phyloP scores from a whole-genome alignment of 2,888 invertebrate species.

The Eilema sororculum region DNA sequence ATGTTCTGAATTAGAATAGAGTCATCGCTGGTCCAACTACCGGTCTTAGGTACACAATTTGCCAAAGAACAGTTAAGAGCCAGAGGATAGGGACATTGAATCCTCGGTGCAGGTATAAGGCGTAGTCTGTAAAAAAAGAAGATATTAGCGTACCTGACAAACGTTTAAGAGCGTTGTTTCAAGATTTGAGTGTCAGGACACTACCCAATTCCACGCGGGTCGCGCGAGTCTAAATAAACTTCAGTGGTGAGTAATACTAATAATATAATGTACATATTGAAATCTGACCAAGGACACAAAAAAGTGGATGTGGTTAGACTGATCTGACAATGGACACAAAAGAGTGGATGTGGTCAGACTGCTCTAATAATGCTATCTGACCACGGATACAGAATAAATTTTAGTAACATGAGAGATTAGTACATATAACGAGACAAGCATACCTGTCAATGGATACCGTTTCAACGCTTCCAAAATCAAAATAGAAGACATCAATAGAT shows the following conservation, averaged over 20 bases:
- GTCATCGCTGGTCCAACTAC: slow-evolving; percentile 85
- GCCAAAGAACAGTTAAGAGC: slow-evolving; percentile 88
- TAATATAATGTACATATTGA: no score
- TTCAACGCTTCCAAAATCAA: slow-evolving; percentile 89
- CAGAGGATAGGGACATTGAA: slow-evolving; percentile 79
- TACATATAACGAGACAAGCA: slow-evolving; percentile 39
- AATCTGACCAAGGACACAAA: no score
- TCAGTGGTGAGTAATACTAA: no score
- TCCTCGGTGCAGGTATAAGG: slow-evolving; percentile 74
- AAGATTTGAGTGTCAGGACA: no score
- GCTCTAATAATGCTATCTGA: no score
- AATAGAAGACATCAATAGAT: slow-evolving; percentile 85
- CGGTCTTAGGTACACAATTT: slow-evolving; percentile 83
- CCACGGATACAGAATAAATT: no score
- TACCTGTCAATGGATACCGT: slow-evolving; percentile 81
- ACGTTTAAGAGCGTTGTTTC: no score
- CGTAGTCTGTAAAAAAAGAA: slow-evolving; percentile 73
- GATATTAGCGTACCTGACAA: not conserved
- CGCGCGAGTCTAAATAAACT: no score
- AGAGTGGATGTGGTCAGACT: no score
- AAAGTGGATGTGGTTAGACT: no score
- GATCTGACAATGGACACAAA: no score
- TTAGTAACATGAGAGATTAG: not conserved
- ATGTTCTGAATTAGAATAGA: slow-evolving; percentile 86
- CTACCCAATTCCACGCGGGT: no score